A percentile compares a stretch with the other conserved stretches of the same genome.
These are phyloP conservation scores for Myrmophylax atrothorax DNA, from an alignment of 2,113 vertebrate genomes.

Conservation along the genomic window DNA sequence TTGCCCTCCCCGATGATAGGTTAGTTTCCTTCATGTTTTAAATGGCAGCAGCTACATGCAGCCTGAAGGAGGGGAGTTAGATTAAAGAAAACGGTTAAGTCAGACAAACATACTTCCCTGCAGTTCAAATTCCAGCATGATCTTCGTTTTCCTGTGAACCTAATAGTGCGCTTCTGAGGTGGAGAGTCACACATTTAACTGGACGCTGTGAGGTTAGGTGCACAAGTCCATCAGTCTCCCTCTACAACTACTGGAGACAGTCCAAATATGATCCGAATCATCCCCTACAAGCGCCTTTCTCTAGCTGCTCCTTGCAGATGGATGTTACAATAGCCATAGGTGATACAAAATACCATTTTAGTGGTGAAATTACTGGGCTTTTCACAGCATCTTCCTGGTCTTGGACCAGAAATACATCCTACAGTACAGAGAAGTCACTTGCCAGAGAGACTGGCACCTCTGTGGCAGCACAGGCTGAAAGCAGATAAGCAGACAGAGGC, in stretches of 20 bases:
- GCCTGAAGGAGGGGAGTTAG: neutral
- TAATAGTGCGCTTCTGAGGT: neutral
- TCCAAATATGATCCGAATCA: neutral
- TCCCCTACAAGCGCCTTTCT: neutral
- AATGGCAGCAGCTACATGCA: neutral
- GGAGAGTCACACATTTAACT: neutral
- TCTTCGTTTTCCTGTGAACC: neutral
- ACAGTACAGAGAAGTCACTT: neutral
- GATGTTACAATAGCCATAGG: neutral
- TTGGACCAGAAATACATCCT: neutral
- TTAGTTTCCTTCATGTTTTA: neutral
- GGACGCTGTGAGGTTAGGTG: rapidly evolving
- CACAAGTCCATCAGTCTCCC: neutral
- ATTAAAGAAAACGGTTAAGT: neutral
- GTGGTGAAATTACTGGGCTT: neutral
- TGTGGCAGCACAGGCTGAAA: neutral
- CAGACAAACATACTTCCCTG: neutral
- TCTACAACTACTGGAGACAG: neutral
- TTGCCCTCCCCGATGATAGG: too few relatives aligned
- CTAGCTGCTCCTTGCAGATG: neutral
- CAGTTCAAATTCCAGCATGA: neutral
- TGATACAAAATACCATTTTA: neutral
- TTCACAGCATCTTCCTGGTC: neutral
- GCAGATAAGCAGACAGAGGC: neutral
- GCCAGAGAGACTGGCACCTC: neutral